A percentile compares a stretch with the other conserved stretches of the same genome.
Evolutionary conservation across 2,113 vertebrate genomes (phyloP).

Genomic region (Indri indri): DNA sequence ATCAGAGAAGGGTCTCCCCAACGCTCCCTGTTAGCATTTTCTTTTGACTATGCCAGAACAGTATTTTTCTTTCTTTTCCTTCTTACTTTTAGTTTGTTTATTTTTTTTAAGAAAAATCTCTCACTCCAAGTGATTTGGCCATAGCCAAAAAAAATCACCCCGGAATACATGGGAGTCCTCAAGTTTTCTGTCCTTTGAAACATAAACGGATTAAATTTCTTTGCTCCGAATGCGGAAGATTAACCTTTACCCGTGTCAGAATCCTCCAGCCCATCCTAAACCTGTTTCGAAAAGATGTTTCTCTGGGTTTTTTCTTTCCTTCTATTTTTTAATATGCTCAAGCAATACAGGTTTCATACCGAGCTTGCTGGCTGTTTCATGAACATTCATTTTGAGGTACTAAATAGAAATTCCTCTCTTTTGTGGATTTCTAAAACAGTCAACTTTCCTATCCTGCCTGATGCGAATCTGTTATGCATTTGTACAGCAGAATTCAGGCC

Average conservation of each 20-base stretch:
- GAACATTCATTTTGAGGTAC: background rate
- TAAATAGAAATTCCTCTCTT: conserved; percentile 33
- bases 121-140: conserved; percentile 1
- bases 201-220: background rate
- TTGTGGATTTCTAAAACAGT: conserved; percentile 11
- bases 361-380: background rate
- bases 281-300: background rate
- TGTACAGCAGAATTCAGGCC: conserved; percentile 36
- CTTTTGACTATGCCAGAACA: background rate
- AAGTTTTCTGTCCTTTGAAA: conserved; percentile 12
- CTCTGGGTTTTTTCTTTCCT: background rate
- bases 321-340: conserved; percentile 31
- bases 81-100: background rate
- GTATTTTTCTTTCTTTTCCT: background rate
- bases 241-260: background rate
- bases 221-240: conserved; percentile 11
- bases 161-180: background rate
- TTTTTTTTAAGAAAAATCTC: background rate
- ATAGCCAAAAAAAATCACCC: background rate
- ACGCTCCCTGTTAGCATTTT: background rate
- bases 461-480: conserved; percentile 33
- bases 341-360: background rate
- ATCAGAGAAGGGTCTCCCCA: background rate
- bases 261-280: background rate
- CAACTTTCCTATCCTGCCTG: background rate